Percentiles rank a stretch among this genome's conserved stretches.
phyloP scores from a whole-genome alignment of 2,888 invertebrate species.

The Leucozona laternaria region DNA sequence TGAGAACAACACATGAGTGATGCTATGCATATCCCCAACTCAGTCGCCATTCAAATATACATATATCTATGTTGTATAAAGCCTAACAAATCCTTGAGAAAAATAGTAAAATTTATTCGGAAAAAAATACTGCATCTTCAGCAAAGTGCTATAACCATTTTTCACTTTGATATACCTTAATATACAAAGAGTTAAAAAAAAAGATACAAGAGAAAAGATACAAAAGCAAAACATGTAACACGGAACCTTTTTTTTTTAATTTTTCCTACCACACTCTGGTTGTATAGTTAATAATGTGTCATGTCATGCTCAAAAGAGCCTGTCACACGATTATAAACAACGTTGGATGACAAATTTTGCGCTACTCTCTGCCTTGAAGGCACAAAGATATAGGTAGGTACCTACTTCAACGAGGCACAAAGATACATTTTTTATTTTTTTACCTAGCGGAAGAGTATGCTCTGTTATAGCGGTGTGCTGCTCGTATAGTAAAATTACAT shows the following conservation, averaged over 20 bases:
- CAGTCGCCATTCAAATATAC: constrained; percentile 29
- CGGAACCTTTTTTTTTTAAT: constrained; percentile 62
- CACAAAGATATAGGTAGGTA: constrained; percentile 19
- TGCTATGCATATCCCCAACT: constrained; percentile 47
- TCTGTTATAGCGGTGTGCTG: constrained; percentile 60
- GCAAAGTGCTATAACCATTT: constrained; percentile 68
- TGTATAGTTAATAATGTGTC: constrained; percentile 73
- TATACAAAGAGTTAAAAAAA: constrained; percentile 32
- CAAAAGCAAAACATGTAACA: constrained; percentile 63
- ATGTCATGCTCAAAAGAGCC: constrained; percentile 75
- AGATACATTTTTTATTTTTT: constrained; percentile 4
- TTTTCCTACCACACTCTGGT: constrained; percentile 51
- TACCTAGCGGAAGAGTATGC: constrained; percentile 51
- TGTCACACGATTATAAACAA: constrained; percentile 76
- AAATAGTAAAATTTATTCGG: constrained; percentile 73
- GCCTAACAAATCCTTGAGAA: constrained; percentile 65
- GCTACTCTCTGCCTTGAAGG: constrained; percentile 54
- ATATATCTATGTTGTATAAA: background rate
- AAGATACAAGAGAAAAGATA: constrained; percentile 10
- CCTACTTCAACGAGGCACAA: background rate
- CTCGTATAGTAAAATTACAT: constrained; percentile 61
- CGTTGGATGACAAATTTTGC: constrained; percentile 75
- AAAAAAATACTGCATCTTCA: constrained; percentile 4
- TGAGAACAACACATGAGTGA: constrained; percentile 55
- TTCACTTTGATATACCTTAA: constrained; percentile 68